These are phyloP conservation scores for Eupithecia inturbata DNA, from an alignment of 2,888 invertebrate species.

Conservation along the genomic window DNA sequence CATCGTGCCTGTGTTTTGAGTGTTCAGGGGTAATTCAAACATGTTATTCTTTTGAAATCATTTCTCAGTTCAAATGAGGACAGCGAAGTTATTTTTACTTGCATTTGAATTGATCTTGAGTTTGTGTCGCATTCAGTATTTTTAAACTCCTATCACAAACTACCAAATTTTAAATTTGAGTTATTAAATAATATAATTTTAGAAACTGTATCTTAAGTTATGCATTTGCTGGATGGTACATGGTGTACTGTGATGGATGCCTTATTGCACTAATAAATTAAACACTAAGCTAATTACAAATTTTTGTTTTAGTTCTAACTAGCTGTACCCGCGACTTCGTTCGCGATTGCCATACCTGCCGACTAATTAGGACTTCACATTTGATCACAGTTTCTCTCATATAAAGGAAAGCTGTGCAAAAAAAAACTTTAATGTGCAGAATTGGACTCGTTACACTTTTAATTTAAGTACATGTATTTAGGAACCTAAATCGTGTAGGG, in stretches of 20 bases:
- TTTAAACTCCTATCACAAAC: slow-evolving; percentile 39
- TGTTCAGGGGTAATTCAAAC: not conserved
- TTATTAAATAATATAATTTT: slow-evolving; percentile 35
- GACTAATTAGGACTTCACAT: no score
- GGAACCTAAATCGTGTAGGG: no score
- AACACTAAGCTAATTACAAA: slow-evolving; percentile 60
- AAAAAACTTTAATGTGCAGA: no score
- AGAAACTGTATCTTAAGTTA: slow-evolving; percentile 47
- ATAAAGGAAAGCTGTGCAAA: no score
- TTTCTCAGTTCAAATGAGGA: not conserved
- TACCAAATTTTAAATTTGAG: slow-evolving; percentile 27
- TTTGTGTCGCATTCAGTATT: slow-evolving; percentile 41
- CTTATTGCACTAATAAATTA: slow-evolving; percentile 78
- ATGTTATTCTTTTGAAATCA: not conserved
- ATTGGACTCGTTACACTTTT: no score
- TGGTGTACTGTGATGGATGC: slow-evolving; percentile 62
- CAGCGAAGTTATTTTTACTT: not conserved
- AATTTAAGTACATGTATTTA: no score
- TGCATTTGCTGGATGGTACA: slow-evolving; percentile 53
- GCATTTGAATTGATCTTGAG: slow-evolving; percentile 6
- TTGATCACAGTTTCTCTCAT: no score
- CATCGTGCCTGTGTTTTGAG: no score
- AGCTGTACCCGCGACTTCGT: no score
- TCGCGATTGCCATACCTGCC: no score
- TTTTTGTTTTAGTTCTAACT: slow-evolving; percentile 40